A percentile compares a stretch with the other conserved stretches of the same genome.
Conservation (phyloP, 2,797 vertebrate species). For the Phoxinus dragarum region DNA sequence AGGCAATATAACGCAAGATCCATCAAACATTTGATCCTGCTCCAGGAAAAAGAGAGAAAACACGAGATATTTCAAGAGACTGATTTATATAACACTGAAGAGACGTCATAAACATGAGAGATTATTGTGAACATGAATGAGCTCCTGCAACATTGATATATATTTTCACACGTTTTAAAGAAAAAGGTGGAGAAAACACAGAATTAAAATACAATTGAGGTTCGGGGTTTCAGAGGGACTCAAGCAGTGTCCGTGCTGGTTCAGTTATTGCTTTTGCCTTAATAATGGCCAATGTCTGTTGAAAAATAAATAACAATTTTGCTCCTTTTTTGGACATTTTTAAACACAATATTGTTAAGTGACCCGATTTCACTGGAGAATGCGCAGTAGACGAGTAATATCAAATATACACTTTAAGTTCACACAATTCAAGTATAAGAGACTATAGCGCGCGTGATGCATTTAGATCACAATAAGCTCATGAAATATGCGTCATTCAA, state of each 20-base stretch:
- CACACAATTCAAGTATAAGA: conserved; percentile 49
- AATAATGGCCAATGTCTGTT: neutral
- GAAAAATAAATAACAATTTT: conserved; percentile 34
- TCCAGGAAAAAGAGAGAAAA: conserved; percentile 65
- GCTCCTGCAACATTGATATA: conserved; percentile 41
- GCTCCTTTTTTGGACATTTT: neutral
- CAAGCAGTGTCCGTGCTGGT: conserved; percentile 15
- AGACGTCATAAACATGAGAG: conserved; percentile 46
- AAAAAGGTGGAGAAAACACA: conserved; percentile 31
- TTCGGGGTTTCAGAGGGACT: conserved; percentile 8
- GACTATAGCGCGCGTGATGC: conserved; percentile 3
- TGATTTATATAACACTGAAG: conserved; percentile 59
- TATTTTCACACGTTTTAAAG: conserved; percentile 40
- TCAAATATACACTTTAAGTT: conserved; percentile 37
- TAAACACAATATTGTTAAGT: neutral
- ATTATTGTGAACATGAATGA: conserved; percentile 38
- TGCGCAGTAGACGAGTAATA: neutral
- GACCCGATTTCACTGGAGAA: conserved; percentile 6
- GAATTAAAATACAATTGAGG: conserved; percentile 23
- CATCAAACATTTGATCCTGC: conserved; percentile 71
- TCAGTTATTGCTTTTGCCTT: conserved; percentile 49
- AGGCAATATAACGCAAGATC: conserved; percentile 66
- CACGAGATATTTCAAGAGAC: conserved; percentile 65
- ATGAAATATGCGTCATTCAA: conserved; percentile 47
- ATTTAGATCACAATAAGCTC: conserved; percentile 9